Evolutionary conservation across 2,797 vertebrate species (phyloP).

Genomic region (Ispidina lecontei): DNA sequence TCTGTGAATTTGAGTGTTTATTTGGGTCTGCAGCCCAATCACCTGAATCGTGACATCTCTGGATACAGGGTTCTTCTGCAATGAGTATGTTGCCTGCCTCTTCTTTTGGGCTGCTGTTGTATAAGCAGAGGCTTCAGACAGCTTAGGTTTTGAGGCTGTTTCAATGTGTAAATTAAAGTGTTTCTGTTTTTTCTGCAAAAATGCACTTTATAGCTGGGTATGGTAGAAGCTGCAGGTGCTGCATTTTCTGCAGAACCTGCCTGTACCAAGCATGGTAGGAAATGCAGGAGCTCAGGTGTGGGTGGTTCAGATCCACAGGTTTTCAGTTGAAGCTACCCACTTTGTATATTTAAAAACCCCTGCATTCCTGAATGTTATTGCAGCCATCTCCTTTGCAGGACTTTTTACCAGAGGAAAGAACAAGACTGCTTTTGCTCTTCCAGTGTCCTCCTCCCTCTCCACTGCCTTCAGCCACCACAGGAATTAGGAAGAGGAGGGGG

Average conservation of each 20-base stretch:
- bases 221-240: background rate
- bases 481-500: background rate
- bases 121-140: background rate
- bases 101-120: background rate
- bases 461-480: background rate
- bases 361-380: background rate
- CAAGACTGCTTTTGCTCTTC: background rate
- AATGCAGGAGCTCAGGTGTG: background rate
- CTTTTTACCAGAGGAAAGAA: background rate
- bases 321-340: background rate
- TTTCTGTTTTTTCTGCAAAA: background rate
- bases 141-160: background rate
- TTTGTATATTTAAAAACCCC: background rate
- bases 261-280: background rate
- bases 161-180: rapidly evolving
- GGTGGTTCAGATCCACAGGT: background rate
- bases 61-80: background rate
- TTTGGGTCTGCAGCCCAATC: background rate
- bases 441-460: background rate
- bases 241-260: background rate
- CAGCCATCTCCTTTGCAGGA: background rate
- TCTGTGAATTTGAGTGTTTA: background rate
- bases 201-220: background rate
- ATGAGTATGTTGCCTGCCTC: background rate
- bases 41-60: rapidly evolving